Conservation (phyloP, 2,113 vertebrate species). For the Percopsis transmontana region DNA sequence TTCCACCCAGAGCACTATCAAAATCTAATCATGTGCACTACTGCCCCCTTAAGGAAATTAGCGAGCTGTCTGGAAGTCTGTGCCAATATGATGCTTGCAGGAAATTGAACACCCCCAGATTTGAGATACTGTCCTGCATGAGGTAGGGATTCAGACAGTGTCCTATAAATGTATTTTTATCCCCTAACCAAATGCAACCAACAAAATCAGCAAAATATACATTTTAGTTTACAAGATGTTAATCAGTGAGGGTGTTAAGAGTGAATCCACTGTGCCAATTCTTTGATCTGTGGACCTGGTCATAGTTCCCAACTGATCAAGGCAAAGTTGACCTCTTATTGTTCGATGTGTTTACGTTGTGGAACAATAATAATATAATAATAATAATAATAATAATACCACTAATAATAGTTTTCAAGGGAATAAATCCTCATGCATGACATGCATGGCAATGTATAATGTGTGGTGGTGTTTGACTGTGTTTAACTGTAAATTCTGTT, state of each 20-base stretch:
- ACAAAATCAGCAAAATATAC: not conserved
- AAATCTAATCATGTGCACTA: no score
- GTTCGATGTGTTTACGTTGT: not conserved
- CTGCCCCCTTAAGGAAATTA: not conserved
- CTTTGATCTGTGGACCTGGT: conserved; percentile 8
- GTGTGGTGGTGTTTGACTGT: conserved; percentile 18
- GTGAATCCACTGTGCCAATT: no score
- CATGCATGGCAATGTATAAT: conserved; percentile 48
- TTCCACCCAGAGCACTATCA: no score
- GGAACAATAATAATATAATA: not conserved
- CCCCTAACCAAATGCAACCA: not conserved
- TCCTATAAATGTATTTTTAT: not conserved
- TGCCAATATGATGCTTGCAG: not conserved
- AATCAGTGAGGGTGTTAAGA: no score
- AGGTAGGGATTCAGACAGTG: not conserved
- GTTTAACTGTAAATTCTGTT: conserved; percentile 18
- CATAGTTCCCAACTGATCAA: not conserved
- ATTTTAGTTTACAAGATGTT: no score
- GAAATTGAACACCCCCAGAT: not conserved
- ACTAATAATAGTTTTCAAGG: not conserved
- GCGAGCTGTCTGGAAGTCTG: not conserved
- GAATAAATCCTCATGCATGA: not conserved
- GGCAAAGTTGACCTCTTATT: not conserved
- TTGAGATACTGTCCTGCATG: not conserved
- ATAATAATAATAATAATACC: not conserved